A percentile compares a stretch with the other conserved stretches of the same genome.
These are phyloP conservation scores for Hybognathus amarus DNA, from an alignment of 2,797 vertebrate species.

Conservation along the genomic window DNA sequence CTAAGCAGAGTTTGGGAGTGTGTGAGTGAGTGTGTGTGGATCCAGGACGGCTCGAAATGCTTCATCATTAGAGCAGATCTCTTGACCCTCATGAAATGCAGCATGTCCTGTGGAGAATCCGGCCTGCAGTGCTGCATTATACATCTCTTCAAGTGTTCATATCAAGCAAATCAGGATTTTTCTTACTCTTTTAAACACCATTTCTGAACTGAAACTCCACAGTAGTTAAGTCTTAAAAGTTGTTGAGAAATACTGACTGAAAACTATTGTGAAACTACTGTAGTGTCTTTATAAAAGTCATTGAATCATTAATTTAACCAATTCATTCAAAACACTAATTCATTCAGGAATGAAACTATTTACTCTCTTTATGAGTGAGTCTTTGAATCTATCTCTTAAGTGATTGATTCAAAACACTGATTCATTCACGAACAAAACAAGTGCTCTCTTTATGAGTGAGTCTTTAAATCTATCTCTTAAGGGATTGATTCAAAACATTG, in stretches of 20 bases:
- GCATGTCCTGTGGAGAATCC: neutral
- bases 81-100: slow-evolving; percentile 29
- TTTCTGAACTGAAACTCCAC: neutral
- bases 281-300: neutral
- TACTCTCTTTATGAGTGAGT: neutral
- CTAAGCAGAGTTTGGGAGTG: slow-evolving; percentile 20
- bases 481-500: neutral
- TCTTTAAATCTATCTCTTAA: too few species aligned
- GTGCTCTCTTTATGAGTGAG: too few species aligned
- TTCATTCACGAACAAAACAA: neutral
- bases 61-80: slow-evolving; percentile 28
- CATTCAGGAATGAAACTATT: neutral
- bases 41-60: slow-evolving; percentile 14
- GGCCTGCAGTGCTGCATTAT: neutral
- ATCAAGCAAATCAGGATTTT: neutral
- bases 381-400: too few species aligned
- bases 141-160: neutral
- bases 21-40: slow-evolving; percentile 15
- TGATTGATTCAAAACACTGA: neutral
- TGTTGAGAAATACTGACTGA: neutral
- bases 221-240: neutral
- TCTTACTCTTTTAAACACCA: neutral
- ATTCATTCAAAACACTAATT: neutral
- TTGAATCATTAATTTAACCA: neutral
- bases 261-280: neutral